These are phyloP conservation scores for Bombus waltoni DNA, from an alignment of 1,140 invertebrate genomes.

Conservation along the genomic window DNA sequence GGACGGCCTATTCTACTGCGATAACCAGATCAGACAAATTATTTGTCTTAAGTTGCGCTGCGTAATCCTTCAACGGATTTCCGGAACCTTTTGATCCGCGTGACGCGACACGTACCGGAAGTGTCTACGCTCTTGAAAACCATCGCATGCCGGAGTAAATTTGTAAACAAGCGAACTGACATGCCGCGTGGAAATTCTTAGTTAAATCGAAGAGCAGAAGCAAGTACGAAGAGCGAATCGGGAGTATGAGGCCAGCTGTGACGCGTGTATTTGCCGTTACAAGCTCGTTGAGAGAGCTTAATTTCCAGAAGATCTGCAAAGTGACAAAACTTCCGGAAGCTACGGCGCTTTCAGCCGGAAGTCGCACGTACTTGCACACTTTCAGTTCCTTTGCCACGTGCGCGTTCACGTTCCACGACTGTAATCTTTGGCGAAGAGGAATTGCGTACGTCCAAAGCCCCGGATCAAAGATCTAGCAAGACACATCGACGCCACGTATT, in stretches of 20 bases:
- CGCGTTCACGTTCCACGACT: neutral
- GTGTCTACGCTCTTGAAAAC: slow-evolving; percentile 3
- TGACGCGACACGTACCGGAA: neutral
- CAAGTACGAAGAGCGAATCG: too few relatives aligned
- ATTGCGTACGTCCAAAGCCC: too few relatives aligned
- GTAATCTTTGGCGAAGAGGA: neutral
- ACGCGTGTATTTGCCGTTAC: slow-evolving; percentile 12
- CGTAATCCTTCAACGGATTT: neutral
- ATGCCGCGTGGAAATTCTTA: slow-evolving; percentile 44
- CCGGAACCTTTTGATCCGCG: neutral
- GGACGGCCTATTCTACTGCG: neutral
- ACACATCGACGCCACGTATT: neutral
- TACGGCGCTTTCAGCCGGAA: slow-evolving; percentile 12
- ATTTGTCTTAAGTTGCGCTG: too few relatives aligned
- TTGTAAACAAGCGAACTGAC: slow-evolving; percentile 51
- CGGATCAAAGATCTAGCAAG: neutral
- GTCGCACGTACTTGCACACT: neutral
- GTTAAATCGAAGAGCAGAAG: slow-evolving; percentile 19
- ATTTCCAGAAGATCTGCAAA: slow-evolving; percentile 22
- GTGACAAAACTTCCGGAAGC: slow-evolving; percentile 18
- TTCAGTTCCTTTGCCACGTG: neutral
- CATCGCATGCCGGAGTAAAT: slow-evolving; percentile 29
- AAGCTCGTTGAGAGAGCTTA: neutral
- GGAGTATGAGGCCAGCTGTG: too few relatives aligned
- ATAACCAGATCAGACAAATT: neutral